A percentile compares a stretch with the other conserved stretches of the same genome.
Evolutionary conservation across 53 echinoderm and acorn worm species (phyloP).

Genomic region (Henricia sp.): DNA sequence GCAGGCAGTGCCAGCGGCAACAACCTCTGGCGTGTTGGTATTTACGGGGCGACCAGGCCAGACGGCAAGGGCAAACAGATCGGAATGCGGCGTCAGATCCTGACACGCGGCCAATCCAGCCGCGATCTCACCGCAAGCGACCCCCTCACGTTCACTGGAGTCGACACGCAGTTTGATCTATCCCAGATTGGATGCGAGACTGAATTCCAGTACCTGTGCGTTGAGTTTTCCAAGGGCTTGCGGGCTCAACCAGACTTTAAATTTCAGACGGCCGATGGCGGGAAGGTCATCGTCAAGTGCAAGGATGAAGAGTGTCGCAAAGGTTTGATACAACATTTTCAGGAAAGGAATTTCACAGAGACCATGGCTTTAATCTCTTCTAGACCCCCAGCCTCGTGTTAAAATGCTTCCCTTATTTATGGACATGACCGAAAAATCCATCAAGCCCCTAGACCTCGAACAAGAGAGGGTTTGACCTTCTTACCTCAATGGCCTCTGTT

Average conservation of each 20-base stretch:
- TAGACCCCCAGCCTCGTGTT: too few relatives aligned
- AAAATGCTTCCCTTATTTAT: too few relatives aligned
- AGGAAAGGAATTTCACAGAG: too few relatives aligned
- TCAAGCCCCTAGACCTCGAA: too few relatives aligned
- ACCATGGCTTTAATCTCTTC: too few relatives aligned
- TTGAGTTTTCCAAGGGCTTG: slow-evolving; percentile 86
- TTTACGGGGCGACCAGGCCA: slow-evolving; percentile 74
- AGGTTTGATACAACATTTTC: slow-evolving; percentile 54
- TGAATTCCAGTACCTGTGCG: slow-evolving; percentile 80
- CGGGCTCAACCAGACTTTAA: slow-evolving; percentile 88
- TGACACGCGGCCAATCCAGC: slow-evolving; percentile 68
- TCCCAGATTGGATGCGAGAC: slow-evolving; percentile 84
- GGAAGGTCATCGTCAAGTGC: slow-evolving; percentile 70
- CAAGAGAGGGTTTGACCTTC: too few relatives aligned
- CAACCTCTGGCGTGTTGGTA: slow-evolving; percentile 85
- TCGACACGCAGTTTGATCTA: slow-evolving; percentile 79
- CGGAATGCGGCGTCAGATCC: slow-evolving; percentile 70
- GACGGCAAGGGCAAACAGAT: slow-evolving; percentile 67
- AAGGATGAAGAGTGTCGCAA: slow-evolving; percentile 83
- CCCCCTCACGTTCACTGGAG: slow-evolving; percentile 57
- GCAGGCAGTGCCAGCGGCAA: slow-evolving; percentile 73
- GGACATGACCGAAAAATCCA: too few relatives aligned
- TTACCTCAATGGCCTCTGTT: too few relatives aligned
- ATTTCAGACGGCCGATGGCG: slow-evolving; percentile 64
- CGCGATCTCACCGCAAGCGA: slow-evolving; percentile 49